Evolutionary conservation across 2,888 invertebrate species (phyloP).

Genomic region (Acheta domesticus): DNA sequence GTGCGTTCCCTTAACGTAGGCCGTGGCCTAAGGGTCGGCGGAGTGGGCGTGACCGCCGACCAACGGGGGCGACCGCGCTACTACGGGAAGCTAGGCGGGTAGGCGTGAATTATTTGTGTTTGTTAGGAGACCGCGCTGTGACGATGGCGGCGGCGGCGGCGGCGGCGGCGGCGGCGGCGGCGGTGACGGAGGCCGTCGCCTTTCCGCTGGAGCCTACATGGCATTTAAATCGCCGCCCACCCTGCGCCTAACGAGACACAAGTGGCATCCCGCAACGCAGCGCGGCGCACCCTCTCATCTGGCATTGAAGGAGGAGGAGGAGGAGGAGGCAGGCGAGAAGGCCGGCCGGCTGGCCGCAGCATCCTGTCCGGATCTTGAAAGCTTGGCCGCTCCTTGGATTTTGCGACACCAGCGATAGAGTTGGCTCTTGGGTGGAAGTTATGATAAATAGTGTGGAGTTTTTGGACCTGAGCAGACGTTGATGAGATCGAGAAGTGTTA

Average conservation of each 20-base stretch:
- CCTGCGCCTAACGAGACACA: not conserved
- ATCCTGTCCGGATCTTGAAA: not conserved
- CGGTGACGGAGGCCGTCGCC: not conserved
- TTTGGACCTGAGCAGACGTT: too few species aligned
- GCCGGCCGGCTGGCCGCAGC: not conserved
- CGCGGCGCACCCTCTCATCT: conserved; percentile 7
- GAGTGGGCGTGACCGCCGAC: too few species aligned
- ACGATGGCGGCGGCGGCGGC: not conserved
- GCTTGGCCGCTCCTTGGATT: not conserved
- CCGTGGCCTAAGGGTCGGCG: too few species aligned
- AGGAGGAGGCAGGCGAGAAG: too few species aligned
- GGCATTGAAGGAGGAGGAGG: not conserved
- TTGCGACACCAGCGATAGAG: too few species aligned
- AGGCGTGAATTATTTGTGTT: conserved; percentile 1
- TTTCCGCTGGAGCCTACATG: not conserved
- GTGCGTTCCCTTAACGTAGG: too few species aligned
- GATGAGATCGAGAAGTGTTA: too few species aligned
- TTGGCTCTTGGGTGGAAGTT: too few species aligned
- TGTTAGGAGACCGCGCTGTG: not conserved
- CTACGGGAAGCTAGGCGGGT: not conserved
- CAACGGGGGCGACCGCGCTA: not conserved
- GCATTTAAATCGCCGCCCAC: conserved; percentile 18
- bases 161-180: not conserved
- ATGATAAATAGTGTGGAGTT: too few species aligned
- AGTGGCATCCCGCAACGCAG: not conserved